Base-by-base conservation (phyloP, 2,113 vertebrate species). In the Hucho hucho region DNA sequence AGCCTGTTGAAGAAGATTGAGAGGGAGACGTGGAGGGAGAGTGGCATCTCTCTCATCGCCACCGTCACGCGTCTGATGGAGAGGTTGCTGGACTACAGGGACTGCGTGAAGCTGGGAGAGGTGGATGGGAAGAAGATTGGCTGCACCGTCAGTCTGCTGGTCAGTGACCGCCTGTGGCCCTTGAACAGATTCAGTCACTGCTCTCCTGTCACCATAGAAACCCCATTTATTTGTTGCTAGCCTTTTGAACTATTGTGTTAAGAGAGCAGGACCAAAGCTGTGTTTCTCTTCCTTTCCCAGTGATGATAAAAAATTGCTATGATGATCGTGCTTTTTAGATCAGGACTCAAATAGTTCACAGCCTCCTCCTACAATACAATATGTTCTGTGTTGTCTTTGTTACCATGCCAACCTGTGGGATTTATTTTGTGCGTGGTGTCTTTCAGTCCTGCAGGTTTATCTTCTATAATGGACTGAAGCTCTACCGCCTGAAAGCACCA, bases 1-100 rank as follows among this genome's bases (percentile, higher is more conserved):
- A 99, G 97, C 87, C 91, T 99, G 72, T 90, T 98, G 89, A 99
- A 99, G 94, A 99, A 98, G 95, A 99, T 99, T 76, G 97, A 99
- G 93, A 93, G 97, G 83, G 98, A 99, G 94, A 98, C 98, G 84
- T 99, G 98, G 98, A 94, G 98, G 81, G 98, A 99, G 91, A 99
- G 97, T 73, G 98, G 98, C 0, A 95, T 99, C 89, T 99, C 98
- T 0, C 92, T 99, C 84, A 98, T 99, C 0, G 97, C 98, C 65
- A 99, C 98, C 0, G 98, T 99, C 82, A 99, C 98, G 4, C 95
- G 98, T 29, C 92, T 99, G 64, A 99, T 99, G 97, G 97, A 99
- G 90, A 94, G 98, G 81, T 83, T 99, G 87, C 89, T 99, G 78
- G 98, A 99, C 91, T 99, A 99, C 91, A 97, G 98, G 91, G 98